phyloP scores from a whole-genome alignment of 2,888 invertebrate genomes.

The Drosophila mayaguana region DNA sequence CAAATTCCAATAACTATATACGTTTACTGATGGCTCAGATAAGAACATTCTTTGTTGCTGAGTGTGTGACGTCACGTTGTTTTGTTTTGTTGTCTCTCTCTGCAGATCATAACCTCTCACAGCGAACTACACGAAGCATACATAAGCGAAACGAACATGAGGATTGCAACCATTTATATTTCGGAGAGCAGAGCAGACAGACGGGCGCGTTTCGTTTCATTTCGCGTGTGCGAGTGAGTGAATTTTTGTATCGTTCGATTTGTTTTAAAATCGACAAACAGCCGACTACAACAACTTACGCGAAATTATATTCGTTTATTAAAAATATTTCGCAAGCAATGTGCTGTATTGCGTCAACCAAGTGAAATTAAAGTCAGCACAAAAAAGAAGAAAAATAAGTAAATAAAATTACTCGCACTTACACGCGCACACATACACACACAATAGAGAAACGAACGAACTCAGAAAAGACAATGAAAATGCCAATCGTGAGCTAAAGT shows the following conservation, averaged over 20 bases:
- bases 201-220: slow-evolving; percentile 56
- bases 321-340: slow-evolving; percentile 68
- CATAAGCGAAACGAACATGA: slow-evolving; percentile 45
- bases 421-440: slow-evolving; percentile 18
- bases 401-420: slow-evolving; percentile 19
- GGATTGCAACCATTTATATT: slow-evolving; percentile 47
- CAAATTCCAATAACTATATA: neutral
- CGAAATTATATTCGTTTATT: slow-evolving; percentile 58
- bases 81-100: neutral
- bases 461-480: slow-evolving; percentile 54
- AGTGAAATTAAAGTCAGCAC: slow-evolving; percentile 47
- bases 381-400: slow-evolving; percentile 23
- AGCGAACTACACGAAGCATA: slow-evolving; percentile 26
- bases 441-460: slow-evolving; percentile 24
- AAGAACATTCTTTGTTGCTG: neutral
- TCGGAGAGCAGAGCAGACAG: slow-evolving; percentile 56
- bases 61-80: slow-evolving; percentile 37
- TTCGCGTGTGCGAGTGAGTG: slow-evolving; percentile 49
- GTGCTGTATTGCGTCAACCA: slow-evolving; percentile 57
- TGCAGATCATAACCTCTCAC: slow-evolving; percentile 19
- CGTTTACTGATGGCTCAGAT: neutral
- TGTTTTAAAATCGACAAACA: slow-evolving; percentile 78
- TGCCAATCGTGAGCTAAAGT: slow-evolving; percentile 69
- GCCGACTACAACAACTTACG: slow-evolving; percentile 32
- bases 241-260: slow-evolving; percentile 61